Evolutionary conservation across 2,888 invertebrate species (phyloP).

Genomic region (Lasioglossum pauxillum): DNA sequence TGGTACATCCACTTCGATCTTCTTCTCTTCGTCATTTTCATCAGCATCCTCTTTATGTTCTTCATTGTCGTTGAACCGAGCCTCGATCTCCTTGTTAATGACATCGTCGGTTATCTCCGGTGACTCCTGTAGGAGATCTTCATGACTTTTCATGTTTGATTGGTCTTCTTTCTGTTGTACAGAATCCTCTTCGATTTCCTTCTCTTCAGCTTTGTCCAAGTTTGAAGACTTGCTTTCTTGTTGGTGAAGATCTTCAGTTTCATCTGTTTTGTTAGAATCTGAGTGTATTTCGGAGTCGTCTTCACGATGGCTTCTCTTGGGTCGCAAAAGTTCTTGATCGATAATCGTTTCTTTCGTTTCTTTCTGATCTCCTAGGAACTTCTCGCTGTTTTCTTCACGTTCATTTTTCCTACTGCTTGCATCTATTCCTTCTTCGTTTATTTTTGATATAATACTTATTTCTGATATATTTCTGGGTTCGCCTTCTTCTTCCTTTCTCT

Average conservation of each 20-base stretch:
- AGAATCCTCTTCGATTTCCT: background rate
- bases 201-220: background rate
- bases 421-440: background rate
- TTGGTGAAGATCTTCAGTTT: background rate
- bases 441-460: background rate
- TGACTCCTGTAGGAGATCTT: constrained; percentile 72
- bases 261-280: background rate
- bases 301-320: background rate
- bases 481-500: background rate
- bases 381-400: background rate
- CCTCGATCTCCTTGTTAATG: constrained; percentile 77
- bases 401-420: background rate
- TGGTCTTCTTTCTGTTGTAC: background rate
- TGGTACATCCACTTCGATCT: constrained; percentile 76
- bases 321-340: background rate
- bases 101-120: constrained; percentile 70
- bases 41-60: constrained; percentile 71
- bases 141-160: constrained; percentile 10
- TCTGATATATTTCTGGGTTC: background rate
- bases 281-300: background rate
- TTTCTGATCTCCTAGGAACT: background rate
- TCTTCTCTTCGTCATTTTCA: constrained; percentile 69
- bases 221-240: no score
- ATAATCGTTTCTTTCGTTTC: background rate
- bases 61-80: constrained; percentile 75